Percentiles rank a stretch among this genome's conserved stretches.
phyloP scores from a whole-genome alignment of 2,797 vertebrate genomes.

The Pseudochirops cupreus region DNA sequence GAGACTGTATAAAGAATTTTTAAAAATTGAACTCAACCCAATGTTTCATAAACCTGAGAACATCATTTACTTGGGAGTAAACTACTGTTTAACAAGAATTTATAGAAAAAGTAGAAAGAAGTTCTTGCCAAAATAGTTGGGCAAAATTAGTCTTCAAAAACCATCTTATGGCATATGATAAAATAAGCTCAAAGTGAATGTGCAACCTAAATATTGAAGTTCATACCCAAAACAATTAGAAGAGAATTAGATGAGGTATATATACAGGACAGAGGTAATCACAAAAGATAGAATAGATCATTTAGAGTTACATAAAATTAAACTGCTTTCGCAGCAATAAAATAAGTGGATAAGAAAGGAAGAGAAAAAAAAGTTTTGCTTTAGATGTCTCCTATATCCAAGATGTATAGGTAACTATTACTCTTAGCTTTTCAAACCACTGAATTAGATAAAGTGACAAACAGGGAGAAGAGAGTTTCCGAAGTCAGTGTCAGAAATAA shows the following conservation, averaged over 20 bases:
- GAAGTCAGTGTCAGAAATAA: slow-evolving; percentile 31
- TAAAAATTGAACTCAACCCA: not conserved
- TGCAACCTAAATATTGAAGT: not conserved
- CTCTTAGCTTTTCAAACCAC: not conserved
- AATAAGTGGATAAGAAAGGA: not conserved
- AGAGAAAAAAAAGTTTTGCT: not conserved
- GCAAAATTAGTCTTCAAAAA: not conserved
- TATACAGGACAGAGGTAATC: not conserved
- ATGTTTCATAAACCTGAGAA: not conserved
- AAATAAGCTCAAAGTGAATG: not conserved
- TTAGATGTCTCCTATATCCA: not conserved
- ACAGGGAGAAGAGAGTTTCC: slow-evolving; percentile 27
- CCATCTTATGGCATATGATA: not conserved
- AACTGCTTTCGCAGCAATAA: not conserved
- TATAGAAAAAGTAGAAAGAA: not conserved
- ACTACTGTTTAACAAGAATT: not conserved
- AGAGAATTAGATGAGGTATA: not conserved
- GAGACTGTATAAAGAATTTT: not conserved
- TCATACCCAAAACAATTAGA: not conserved
- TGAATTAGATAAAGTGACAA: slow-evolving; percentile 8
- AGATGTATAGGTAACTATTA: not conserved
- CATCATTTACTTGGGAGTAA: not conserved
- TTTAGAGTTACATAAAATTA: not conserved
- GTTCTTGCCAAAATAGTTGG: not conserved
- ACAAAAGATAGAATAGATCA: not conserved